These are phyloP conservation scores for Lithophane leautieri DNA, from an alignment of 2,888 invertebrate genomes.

Conservation along the genomic window DNA sequence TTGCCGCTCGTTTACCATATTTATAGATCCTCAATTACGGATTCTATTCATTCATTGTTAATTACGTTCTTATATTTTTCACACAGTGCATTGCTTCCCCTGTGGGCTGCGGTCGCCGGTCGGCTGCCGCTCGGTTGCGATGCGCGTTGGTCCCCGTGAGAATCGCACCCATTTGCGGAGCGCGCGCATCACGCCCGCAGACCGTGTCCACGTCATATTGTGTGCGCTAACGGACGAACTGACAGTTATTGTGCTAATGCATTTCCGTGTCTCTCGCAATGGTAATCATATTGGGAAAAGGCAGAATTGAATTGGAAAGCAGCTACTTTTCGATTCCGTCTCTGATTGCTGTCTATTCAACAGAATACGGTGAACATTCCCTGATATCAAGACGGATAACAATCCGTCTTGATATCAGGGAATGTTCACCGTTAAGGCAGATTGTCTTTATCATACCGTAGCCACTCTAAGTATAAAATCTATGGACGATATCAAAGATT, in stretches of 20 bases:
- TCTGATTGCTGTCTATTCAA: constrained; percentile 54
- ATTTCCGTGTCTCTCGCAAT: constrained; percentile 73
- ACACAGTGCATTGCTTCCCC: constrained; percentile 43
- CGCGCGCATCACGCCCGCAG: constrained; percentile 72
- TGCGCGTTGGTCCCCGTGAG: constrained; percentile 74
- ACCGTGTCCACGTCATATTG: constrained; percentile 73
- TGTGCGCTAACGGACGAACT: constrained; percentile 74
- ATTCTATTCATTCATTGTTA: not conserved
- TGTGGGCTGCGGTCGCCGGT: constrained; percentile 39
- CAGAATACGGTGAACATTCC: no score
- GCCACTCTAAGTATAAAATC: constrained; percentile 47
- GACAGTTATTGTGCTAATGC: constrained; percentile 80
- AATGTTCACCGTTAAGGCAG: constrained; percentile 58
- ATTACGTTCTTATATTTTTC: constrained; percentile 19
- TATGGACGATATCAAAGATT: constrained; percentile 52
- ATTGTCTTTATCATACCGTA: constrained; percentile 55
- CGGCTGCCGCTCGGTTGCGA: constrained; percentile 35
- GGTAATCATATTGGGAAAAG: constrained; percentile 64
- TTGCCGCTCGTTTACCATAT: constrained; percentile 9
- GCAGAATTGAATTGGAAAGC: constrained; percentile 64
- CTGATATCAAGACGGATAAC: no score
- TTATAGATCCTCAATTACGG: constrained; percentile 15
- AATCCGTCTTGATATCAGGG: constrained; percentile 61
- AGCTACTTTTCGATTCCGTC: constrained; percentile 57
- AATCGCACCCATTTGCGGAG: constrained; percentile 77